Conservation (phyloP, 2,113 vertebrate species). For the Atrichornis clamosus region DNA sequence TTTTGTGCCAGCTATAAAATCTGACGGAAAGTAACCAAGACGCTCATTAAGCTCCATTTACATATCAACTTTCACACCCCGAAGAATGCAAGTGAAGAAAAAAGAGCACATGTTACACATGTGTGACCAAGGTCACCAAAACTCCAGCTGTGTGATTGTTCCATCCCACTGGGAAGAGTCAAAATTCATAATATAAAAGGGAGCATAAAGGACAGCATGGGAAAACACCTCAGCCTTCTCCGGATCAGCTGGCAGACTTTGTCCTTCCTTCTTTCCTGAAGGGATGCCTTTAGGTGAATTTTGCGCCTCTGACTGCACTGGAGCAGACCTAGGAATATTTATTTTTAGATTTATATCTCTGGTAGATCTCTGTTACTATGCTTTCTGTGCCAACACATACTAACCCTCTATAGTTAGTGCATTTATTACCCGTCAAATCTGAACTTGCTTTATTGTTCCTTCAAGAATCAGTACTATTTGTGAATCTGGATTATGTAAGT, state of each 20-base stretch:
- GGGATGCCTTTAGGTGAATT: background rate
- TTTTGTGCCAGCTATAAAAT: background rate
- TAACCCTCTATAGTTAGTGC: no score
- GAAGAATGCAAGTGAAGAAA: background rate
- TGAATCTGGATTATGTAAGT: background rate
- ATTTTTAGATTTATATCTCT: background rate
- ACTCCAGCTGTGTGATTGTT: background rate
- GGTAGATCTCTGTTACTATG: background rate
- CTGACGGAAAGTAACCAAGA: background rate
- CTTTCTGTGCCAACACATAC: background rate
- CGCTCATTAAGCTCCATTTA: background rate
- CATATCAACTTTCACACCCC: background rate
- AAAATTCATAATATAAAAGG: background rate
- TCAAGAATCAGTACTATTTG: background rate
- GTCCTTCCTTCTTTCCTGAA: background rate
- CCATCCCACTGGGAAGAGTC: background rate
- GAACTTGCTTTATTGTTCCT: background rate
- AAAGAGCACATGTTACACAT: background rate
- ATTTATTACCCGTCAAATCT: background rate
- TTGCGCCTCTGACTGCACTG: background rate
- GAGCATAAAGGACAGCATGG: background rate
- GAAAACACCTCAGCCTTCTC: fast-evolving
- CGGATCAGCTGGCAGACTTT: background rate
- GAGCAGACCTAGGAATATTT: background rate
- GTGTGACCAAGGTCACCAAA: background rate